Percentiles rank a stretch among this genome's conserved stretches.
These are phyloP conservation scores for Taphrorychus bicolor DNA, from an alignment of 2,888 invertebrate genomes.

Conservation along the genomic window DNA sequence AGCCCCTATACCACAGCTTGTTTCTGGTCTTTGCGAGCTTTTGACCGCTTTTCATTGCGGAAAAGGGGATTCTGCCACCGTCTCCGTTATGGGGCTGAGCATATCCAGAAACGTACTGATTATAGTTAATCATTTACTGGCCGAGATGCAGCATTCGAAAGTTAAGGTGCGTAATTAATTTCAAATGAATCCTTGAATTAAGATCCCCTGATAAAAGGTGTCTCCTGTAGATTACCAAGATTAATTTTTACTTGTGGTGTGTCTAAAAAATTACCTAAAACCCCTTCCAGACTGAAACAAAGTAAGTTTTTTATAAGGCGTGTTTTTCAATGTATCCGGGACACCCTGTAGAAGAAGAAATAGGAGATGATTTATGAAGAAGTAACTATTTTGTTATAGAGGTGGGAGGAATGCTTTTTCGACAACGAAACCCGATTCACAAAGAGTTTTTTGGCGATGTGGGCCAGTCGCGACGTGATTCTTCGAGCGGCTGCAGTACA, in stretches of 20 bases:
- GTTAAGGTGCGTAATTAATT: conserved; percentile 52
- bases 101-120: conserved; percentile 64
- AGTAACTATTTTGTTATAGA: too few species aligned
- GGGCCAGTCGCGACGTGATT: conserved; percentile 63
- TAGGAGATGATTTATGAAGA: too few species aligned
- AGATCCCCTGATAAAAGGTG: too few species aligned
- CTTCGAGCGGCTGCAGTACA: conserved; percentile 64
- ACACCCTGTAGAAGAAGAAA: too few species aligned
- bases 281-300: too few species aligned
- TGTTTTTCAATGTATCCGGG: too few species aligned
- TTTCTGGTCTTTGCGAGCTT: conserved; percentile 61
- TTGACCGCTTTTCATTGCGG: conserved; percentile 63
- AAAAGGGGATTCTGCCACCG: conserved; percentile 60
- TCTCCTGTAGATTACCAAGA: too few species aligned
- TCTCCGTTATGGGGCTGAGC: conserved; percentile 65
- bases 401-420: conserved; percentile 56
- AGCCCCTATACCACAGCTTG: conserved; percentile 55
- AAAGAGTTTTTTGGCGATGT: conserved; percentile 60
- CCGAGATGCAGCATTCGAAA: conserved; percentile 61
- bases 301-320: too few species aligned
- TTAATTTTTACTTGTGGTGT: neutral
- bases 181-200: too few species aligned
- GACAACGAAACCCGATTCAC: conserved; percentile 45
- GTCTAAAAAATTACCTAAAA: too few species aligned
- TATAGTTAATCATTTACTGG: conserved; percentile 63